These are phyloP conservation scores for Mirza zaza DNA, from an alignment of 2,113 vertebrate species.

Conservation along the genomic window DNA sequence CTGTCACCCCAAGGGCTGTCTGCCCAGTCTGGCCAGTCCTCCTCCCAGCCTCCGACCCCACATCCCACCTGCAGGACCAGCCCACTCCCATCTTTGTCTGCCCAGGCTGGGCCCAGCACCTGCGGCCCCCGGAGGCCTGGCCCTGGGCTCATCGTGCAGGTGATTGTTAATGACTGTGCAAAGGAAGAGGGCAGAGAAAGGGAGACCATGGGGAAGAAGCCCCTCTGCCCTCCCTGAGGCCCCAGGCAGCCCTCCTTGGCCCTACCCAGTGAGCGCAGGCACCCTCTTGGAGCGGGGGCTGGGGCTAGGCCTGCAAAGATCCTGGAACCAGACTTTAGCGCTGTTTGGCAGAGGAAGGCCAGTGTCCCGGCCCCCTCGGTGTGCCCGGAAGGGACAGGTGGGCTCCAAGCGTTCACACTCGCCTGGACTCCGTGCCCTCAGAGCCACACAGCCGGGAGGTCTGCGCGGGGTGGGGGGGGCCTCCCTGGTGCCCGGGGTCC, in stretches of 20 bases:
- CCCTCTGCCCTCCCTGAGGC: not conserved
- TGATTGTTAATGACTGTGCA: not conserved
- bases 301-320: too few relatives aligned
- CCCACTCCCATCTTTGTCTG: not conserved
- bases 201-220: not conserved
- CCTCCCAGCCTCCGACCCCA: not conserved
- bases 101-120: not conserved
- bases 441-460: accelerated
- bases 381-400: not conserved
- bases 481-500: not conserved
- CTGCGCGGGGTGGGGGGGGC: not conserved
- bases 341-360: not conserved
- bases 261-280: not conserved
- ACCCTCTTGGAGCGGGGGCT: not conserved
- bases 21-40: not conserved
- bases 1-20: accelerated
- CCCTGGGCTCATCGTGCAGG: too few relatives aligned
- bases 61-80: too few relatives aligned
- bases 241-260: not conserved
- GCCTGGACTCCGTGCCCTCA: accelerated
- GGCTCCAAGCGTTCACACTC: not conserved
- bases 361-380: too few relatives aligned
- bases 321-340: not conserved
- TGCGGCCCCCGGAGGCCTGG: not conserved
- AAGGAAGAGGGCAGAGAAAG: not conserved